Evolutionary conservation across 2,888 invertebrate species (phyloP), one percentile per base, ranked within the genome.

Genomic region (Latrodectus elegans): DNA sequence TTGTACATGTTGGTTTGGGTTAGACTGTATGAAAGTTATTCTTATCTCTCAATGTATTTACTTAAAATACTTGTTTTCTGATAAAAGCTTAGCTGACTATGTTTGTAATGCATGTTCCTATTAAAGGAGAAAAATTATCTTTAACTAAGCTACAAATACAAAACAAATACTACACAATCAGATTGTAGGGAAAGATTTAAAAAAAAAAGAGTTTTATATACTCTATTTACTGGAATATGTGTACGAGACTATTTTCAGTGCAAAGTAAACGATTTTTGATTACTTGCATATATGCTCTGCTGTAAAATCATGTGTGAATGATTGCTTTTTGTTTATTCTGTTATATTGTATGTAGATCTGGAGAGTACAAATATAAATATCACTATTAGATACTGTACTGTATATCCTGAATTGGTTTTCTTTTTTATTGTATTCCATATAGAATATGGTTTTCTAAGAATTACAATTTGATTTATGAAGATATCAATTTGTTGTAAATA

Each of bases 301-400:
- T 75, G 79, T 85, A 78, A 73, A 73, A 75, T 70, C 75, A 70
- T 79, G 79, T 75, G 68, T 85, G 85, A 85, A 79, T 71, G 74
- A 60, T 52, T 74, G 68, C 68, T 70, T 74, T 72, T 85, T 71
- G 65, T 65, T 71, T 74, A 80, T 80, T 81, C 51, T 81, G 75
- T 71, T 76, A 52, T n/a, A 75, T 76, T 83, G 51, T 22, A n/a
- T 49, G 68, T 84, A 84, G 85, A 85, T 73, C 79, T 85, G 85
- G 79, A 85, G 76, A 85, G 85, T 85, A 85, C 85, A 85, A 85
- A 85, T 85, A 85, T 85, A 85, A 85, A 85, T 85, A 85, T 85
- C 79, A 79, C 84, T 84, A 75, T 84, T 84, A 77, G 72, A 84
- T 77, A 67, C 78, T 72, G 75, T 67, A 82, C 51, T 84, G 84